A percentile compares a stretch with the other conserved stretches of the same genome.
Evolutionary conservation across 2,888 invertebrate species (phyloP).

Genomic region (Leucania comma): DNA sequence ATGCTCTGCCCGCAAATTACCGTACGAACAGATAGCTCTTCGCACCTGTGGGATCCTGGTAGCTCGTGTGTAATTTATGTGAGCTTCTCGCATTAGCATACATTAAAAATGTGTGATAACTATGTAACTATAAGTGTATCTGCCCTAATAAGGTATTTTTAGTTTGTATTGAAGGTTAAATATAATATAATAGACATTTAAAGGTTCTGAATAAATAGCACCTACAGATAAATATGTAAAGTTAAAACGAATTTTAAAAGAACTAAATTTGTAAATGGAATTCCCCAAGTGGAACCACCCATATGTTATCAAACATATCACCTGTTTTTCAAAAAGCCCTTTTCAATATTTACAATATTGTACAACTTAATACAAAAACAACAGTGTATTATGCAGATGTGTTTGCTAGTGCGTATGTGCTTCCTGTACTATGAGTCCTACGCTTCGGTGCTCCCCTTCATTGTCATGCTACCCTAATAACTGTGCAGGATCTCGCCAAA

Average conservation of each 20-base stretch:
- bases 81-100: slow-evolving; percentile 14
- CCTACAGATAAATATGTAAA: background rate
- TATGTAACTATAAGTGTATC: background rate
- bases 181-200: background rate
- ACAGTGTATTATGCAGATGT: slow-evolving; percentile 29
- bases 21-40: slow-evolving; percentile 48
- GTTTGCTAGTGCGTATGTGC: slow-evolving; percentile 25
- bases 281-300: background rate
- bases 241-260: background rate
- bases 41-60: slow-evolving; percentile 57
- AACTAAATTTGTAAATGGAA: background rate
- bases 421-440: slow-evolving; percentile 26
- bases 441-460: slow-evolving; percentile 30
- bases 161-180: background rate
- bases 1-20: slow-evolving; percentile 62
- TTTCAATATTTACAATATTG: slow-evolving; percentile 5
- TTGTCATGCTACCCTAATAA: slow-evolving; percentile 37
- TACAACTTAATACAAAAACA: slow-evolving; percentile 2
- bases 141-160: background rate
- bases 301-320: background rate
- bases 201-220: background rate
- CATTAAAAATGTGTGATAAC: background rate
- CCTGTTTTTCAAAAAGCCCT: background rate
- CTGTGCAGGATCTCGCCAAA: slow-evolving; percentile 24
- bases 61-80: slow-evolving; percentile 6